Base-by-base conservation (phyloP, 2,797 vertebrate genomes). In the Gastrophryne carolinensis region DNA sequence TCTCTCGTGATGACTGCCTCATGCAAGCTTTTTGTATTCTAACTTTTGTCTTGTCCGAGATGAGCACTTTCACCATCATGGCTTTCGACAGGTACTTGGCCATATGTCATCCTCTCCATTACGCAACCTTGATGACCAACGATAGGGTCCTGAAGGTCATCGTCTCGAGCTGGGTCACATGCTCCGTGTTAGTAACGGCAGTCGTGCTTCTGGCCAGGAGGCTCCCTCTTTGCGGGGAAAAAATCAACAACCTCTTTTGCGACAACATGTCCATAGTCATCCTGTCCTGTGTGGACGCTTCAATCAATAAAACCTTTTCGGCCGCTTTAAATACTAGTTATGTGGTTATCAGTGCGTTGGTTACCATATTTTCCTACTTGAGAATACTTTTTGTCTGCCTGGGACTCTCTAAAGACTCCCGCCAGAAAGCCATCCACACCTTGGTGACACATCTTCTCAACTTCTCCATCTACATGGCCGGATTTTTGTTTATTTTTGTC, bases 371-470 rank as follows among this genome's bases (percentile, higher is more conserved):
- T 30, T 75, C 72, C 15, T 50, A 67, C 21, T 2, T 67, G 3
- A 29, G 27, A 15, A 75, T 75, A 58, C 58, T 67, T 24, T 0
- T 37, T 2, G 23, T 67, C 10, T 75, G 72, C 26, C 5, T 67
- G 12, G 58, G 32, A 4, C 1, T 67, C 3, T 67, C 62, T 0
- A 47, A 47, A 32, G 50, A 47, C 7, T 64, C 72, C 0, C 13
- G 19, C 4, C 41, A 57, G 29, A 75, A 67, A 49, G 53, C 63
- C 3, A n/a, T 67, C 37, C 63, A 75, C 53, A 75, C 72, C 3
- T 4, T 67, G 62, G 63, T 75, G 13, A 75, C 72, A 21, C 72
- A 75, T 57, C 26, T 75, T 6, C 72, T 75, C 29, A 75, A 32
- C 39, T 75, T 67, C 6, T 74, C 23, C 3, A 32, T 74, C 8